Evolutionary conservation across 2,888 invertebrate species (phyloP).

Genomic region (Cosmia trapezina): DNA sequence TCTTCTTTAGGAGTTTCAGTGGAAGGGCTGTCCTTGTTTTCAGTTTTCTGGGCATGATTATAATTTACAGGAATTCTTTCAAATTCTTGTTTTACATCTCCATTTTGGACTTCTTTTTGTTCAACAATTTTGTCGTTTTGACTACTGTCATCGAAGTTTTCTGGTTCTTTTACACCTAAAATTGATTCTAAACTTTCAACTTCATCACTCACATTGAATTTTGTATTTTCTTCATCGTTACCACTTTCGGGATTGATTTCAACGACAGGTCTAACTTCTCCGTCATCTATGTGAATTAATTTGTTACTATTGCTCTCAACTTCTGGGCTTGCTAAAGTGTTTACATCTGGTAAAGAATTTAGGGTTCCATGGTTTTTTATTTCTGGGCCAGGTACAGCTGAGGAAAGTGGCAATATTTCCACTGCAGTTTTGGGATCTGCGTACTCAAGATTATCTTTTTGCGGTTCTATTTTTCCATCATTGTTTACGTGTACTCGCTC

Average conservation of each 20-base stretch:
- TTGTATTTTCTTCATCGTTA: slow-evolving; percentile 69
- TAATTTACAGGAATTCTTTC: slow-evolving; percentile 87
- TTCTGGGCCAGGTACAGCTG: slow-evolving; percentile 55
- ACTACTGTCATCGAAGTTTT: slow-evolving; percentile 47
- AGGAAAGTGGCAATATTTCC: slow-evolving; percentile 61
- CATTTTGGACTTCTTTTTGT: slow-evolving; percentile 62
- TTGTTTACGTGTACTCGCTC: slow-evolving; percentile 76
- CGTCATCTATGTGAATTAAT: slow-evolving; percentile 78
- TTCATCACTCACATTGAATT: slow-evolving; percentile 66
- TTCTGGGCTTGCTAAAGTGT: slow-evolving; percentile 22
- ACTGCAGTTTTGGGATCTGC: slow-evolving; percentile 64
- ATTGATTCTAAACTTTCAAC: slow-evolving; percentile 73
- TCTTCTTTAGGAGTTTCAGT: slow-evolving; percentile 49
- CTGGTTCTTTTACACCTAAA: slow-evolving; percentile 66
- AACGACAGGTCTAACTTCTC: slow-evolving; percentile 84
- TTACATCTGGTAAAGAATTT: slow-evolving; percentile 45
- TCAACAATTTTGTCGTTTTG: slow-evolving; percentile 68
- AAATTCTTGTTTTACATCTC: slow-evolving; percentile 84
- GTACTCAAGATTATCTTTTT: slow-evolving; percentile 68
- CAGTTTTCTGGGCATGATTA: slow-evolving; percentile 76
- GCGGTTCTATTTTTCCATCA: slow-evolving; percentile 72
- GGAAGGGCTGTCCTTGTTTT: slow-evolving; percentile 57
- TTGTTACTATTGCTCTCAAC: slow-evolving; percentile 65
- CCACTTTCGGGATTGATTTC: slow-evolving; percentile 80
- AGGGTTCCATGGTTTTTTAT: slow-evolving; percentile 48